Percentiles rank a stretch among this genome's conserved stretches.
phyloP scores from a whole-genome alignment of 1,140 invertebrate genomes.

The Musca domestica region DNA sequence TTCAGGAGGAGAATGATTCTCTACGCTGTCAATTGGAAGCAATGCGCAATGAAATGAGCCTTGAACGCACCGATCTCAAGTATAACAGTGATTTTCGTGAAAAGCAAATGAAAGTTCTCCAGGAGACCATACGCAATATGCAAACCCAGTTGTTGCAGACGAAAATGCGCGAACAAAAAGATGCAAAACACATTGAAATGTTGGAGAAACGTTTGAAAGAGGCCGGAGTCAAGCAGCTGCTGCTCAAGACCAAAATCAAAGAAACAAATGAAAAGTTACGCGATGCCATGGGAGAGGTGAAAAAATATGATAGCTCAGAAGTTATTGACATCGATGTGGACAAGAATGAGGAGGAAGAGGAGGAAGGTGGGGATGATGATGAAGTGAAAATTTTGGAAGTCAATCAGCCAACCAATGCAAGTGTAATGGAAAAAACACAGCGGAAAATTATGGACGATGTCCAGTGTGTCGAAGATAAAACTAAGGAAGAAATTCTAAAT shows the following conservation, averaged over 20 bases:
- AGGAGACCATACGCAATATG: slow-evolving; percentile 78
- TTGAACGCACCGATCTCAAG: slow-evolving; percentile 65
- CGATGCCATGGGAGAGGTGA: background rate
- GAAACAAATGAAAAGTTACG: slow-evolving; percentile 36
- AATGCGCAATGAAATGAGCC: slow-evolving; percentile 85
- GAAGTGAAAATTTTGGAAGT: slow-evolving; percentile 26
- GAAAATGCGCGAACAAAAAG: slow-evolving; percentile 63
- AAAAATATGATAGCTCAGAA: background rate
- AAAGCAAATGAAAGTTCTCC: slow-evolving; percentile 56
- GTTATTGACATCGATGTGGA: slow-evolving; percentile 18
- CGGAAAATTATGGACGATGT: slow-evolving; percentile 34
- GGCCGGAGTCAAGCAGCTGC: slow-evolving; percentile 42
- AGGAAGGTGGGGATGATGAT: slow-evolving; percentile 8
- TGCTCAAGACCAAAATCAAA: slow-evolving; percentile 39
- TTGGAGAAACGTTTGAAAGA: slow-evolving; percentile 59
- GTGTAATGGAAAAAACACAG: slow-evolving; percentile 1
- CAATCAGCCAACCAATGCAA: background rate
- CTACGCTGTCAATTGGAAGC: slow-evolving; percentile 89
- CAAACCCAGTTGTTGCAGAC: slow-evolving; percentile 71
- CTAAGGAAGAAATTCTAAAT: slow-evolving; percentile 57
- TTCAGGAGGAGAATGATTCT: slow-evolving; percentile 81
- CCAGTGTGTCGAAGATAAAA: slow-evolving; percentile 46
- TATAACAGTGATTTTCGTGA: slow-evolving; percentile 56
- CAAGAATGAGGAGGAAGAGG: slow-evolving; percentile 6
- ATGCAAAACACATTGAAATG: slow-evolving; percentile 62